A percentile compares a stretch with the other conserved stretches of the same genome.
Conservation (phyloP, 2,888 invertebrate genomes). For the Agrotis puta region DNA sequence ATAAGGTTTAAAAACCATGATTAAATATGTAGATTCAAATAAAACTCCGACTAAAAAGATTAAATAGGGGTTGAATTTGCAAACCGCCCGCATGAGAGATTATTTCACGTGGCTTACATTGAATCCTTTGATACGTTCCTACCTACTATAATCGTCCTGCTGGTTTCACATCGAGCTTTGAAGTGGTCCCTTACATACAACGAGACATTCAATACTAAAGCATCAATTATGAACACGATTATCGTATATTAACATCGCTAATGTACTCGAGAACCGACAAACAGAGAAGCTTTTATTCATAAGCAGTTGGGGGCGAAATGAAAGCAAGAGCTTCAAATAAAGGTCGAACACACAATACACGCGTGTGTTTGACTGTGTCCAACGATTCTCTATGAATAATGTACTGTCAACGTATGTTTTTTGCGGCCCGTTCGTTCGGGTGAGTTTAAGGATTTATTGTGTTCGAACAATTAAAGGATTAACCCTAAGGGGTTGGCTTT, state of each 20-base stretch:
- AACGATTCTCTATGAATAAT: conserved; percentile 61
- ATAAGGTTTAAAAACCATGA: conserved; percentile 38
- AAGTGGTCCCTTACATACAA: conserved; percentile 65
- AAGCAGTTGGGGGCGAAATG: conserved; percentile 74
- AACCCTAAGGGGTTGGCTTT: conserved; percentile 50
- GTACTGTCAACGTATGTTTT: conserved; percentile 63
- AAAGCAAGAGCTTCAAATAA: conserved; percentile 78
- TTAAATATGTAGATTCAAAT: conserved; percentile 57
- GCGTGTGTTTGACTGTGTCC: conserved; percentile 39
- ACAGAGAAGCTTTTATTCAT: conserved; percentile 81
- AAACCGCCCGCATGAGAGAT: conserved; percentile 66
- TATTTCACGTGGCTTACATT: conserved; percentile 65
- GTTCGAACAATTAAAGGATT: conserved; percentile 63
- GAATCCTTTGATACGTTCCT: conserved; percentile 64
- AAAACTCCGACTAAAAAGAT: conserved; percentile 47
- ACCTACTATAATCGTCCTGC: conserved; percentile 61
- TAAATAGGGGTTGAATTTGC: conserved; percentile 63
- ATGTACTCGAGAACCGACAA: conserved; percentile 80
- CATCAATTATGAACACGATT: conserved; percentile 83
- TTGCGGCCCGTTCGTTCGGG: conserved; percentile 57
- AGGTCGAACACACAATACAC: conserved; percentile 65
- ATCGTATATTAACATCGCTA: conserved; percentile 87
- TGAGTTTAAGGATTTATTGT: conserved; percentile 60
- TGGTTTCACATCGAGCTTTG: conserved; percentile 63
- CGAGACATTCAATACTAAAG: conserved; percentile 75